phyloP scores from a whole-genome alignment of 2,888 invertebrate species.

The Nephrotoma appendiculata region DNA sequence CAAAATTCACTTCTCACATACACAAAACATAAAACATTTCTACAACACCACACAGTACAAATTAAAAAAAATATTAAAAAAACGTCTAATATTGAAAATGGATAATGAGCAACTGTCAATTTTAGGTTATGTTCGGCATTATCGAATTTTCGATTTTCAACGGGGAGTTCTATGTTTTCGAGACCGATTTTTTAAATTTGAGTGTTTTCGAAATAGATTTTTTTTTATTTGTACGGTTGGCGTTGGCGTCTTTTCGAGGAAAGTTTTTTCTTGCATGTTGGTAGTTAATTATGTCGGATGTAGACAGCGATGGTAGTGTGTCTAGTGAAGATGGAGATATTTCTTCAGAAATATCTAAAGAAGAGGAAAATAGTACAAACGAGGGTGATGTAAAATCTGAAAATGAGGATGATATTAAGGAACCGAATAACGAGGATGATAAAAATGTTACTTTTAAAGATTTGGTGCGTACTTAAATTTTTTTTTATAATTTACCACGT shows the following conservation, averaged over 20 bases:
- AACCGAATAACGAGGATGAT: conserved; percentile 4
- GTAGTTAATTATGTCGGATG: neutral
- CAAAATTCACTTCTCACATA: neutral
- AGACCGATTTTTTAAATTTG: neutral
- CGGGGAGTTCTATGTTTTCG: neutral
- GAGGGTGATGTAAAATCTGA: neutral
- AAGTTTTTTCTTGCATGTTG: neutral
- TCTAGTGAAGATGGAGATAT: conserved; percentile 5
- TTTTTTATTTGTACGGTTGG: neutral
- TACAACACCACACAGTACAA: neutral
- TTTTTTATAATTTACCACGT: neutral
- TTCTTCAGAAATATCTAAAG: conserved; percentile 5
- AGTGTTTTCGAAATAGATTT: neutral
- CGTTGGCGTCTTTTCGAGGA: neutral
- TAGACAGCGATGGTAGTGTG: neutral
- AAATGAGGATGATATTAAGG: neutral
- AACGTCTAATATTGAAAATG: neutral
- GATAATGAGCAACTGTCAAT: neutral
- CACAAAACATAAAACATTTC: neutral
- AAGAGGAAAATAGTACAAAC: conserved; percentile 11
- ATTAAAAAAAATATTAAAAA: neutral
- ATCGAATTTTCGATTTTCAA: neutral
- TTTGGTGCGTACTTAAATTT: conserved; percentile 34
- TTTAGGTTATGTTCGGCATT: neutral
- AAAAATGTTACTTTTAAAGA: conserved; percentile 39